Evolutionary conservation across 2,113 vertebrate species (phyloP).

Genomic region (Euleptes europaea): DNA sequence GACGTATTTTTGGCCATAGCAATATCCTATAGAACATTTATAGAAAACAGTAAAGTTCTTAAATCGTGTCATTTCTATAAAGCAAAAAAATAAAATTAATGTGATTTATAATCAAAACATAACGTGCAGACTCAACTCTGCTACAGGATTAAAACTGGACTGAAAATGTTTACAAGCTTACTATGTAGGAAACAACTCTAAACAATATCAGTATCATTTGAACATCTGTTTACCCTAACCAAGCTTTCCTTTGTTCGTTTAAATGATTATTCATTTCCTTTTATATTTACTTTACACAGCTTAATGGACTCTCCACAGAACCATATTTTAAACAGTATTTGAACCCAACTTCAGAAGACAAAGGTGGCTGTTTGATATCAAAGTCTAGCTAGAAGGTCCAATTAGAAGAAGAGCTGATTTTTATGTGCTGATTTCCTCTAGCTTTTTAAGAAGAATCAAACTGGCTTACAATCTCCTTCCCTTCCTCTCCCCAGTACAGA

Average conservation of each 20-base stretch:
- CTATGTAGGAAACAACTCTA: background rate
- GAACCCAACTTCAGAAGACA: constrained; percentile 56
- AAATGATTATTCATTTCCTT: constrained; percentile 58
- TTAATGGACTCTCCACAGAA: constrained; percentile 44
- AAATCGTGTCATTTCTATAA: constrained; percentile 82
- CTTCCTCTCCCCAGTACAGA: no score
- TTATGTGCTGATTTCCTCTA: no score
- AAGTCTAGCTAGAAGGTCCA: constrained; percentile 62
- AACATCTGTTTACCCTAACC: background rate
- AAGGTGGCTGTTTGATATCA: constrained; percentile 52
- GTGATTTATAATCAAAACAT: constrained; percentile 59
- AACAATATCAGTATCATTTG: background rate
- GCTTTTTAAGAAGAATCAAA: no score
- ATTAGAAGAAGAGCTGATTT: no score
- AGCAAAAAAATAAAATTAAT: constrained; percentile 61
- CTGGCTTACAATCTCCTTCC: no score
- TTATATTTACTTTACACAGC: constrained; percentile 46
- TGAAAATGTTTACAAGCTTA: constrained; percentile 37
- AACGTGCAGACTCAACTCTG: constrained; percentile 61
- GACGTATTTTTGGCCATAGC: constrained; percentile 82
- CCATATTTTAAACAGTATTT: constrained; percentile 32
- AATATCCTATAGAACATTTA: constrained; percentile 75
- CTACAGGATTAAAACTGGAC: constrained; percentile 24
- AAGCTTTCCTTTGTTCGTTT: constrained; percentile 48
- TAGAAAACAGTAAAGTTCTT: constrained; percentile 86